These are phyloP conservation scores for Mallotus villosus DNA, from an alignment of 2,797 vertebrate species.

Conservation along the genomic window DNA sequence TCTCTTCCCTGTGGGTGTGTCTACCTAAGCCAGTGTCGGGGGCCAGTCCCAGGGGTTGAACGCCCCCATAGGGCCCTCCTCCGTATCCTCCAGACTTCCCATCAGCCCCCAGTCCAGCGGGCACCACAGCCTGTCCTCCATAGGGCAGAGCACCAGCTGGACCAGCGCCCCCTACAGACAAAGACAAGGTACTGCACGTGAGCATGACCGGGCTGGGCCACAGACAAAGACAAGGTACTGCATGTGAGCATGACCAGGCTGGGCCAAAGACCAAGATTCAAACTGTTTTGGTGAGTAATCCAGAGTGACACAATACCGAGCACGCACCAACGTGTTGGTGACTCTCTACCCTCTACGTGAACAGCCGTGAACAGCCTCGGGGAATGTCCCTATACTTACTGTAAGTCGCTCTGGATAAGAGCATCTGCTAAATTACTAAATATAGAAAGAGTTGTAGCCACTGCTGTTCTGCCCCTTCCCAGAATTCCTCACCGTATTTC, in stretches of 20 bases:
- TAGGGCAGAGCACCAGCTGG: slow-evolving; percentile 47
- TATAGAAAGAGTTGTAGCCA: not conserved
- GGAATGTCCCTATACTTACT: no score
- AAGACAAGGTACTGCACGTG: slow-evolving; percentile 16
- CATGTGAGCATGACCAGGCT: slow-evolving; percentile 8
- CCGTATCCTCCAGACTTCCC: slow-evolving; percentile 47
- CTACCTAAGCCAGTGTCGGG: slow-evolving; percentile 46
- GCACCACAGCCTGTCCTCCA: slow-evolving; percentile 52
- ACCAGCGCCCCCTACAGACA: slow-evolving; percentile 49
- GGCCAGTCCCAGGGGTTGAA: slow-evolving; percentile 41
- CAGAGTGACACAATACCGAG: not conserved
- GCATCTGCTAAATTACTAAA: no score
- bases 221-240: slow-evolving; percentile 24
- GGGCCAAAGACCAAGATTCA: not conserved
- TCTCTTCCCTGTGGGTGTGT: not conserved
- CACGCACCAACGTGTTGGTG: not conserved
- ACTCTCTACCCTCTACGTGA: slow-evolving; percentile 10
- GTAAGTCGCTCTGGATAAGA: no score
- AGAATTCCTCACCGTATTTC: slow-evolving; percentile 53
- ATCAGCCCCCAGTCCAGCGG: slow-evolving; percentile 49
- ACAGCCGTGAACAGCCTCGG: not conserved
- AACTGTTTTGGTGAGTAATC: not conserved
- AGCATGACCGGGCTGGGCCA: no score
- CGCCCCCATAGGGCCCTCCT: slow-evolving; percentile 38
- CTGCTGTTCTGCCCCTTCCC: not conserved